Conservation (phyloP, 2,113 vertebrate species). For the Hyperopisus bebe region DNA sequence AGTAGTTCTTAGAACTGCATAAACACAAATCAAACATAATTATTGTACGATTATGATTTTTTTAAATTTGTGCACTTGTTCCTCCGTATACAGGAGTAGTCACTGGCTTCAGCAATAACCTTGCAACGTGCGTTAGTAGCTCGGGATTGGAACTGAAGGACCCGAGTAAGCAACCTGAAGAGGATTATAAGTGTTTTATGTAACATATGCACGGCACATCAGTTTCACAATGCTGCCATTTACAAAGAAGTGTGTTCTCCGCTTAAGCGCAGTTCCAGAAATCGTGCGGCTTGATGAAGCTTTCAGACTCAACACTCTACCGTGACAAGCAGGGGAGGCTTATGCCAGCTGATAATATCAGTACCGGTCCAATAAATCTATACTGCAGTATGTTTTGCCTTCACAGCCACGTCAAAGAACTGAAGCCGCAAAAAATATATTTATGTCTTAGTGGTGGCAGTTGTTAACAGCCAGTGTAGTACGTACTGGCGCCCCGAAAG, state of each 20-base stretch:
- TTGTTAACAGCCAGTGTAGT: background rate
- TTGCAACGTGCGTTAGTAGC: background rate
- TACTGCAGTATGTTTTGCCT: background rate
- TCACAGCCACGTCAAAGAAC: background rate
- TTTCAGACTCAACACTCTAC: background rate
- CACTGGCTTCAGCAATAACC: background rate
- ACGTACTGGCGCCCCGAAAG: background rate
- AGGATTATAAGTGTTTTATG: slow-evolving; percentile 5
- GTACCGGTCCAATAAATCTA: background rate
- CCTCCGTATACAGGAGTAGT: background rate
- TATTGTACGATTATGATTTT: background rate
- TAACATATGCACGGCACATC: background rate
- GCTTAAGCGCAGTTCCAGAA: background rate
- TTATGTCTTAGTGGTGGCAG: background rate
- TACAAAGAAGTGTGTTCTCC: background rate
- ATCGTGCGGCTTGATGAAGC: background rate
- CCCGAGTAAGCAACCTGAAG: background rate
- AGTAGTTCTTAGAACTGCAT: background rate
- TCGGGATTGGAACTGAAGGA: background rate
- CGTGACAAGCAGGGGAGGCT: background rate
- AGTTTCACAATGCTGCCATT: background rate
- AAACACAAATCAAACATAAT: background rate
- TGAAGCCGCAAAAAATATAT: background rate
- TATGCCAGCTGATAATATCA: background rate
- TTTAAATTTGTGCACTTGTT: background rate